phyloP scores from a whole-genome alignment of 1,140 invertebrate species.

The Habropoda laboriosa region DNA sequence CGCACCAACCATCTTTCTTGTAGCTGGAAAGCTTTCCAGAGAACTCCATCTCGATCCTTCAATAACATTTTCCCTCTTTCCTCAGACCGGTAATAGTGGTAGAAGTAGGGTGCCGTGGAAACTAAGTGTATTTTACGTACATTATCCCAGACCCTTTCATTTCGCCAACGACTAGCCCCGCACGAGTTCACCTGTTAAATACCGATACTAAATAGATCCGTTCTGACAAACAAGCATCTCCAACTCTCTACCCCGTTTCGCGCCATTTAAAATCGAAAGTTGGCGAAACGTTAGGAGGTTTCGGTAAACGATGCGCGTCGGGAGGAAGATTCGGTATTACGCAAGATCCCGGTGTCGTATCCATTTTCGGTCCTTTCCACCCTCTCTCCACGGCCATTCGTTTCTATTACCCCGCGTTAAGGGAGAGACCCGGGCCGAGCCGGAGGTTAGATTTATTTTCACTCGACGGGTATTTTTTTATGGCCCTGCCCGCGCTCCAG shows the following conservation, averaged over 20 bases:
- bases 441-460: constrained; percentile 81
- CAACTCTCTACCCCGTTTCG: too few species aligned
- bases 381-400: constrained; percentile 72
- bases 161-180: background rate
- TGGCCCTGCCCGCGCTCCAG: constrained; percentile 70
- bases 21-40: constrained; percentile 12
- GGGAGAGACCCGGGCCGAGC: constrained; percentile 53
- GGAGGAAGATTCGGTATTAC: background rate
- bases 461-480: constrained; percentile 79
- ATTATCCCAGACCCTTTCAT: constrained; percentile 37
- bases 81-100: constrained; percentile 1
- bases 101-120: constrained; percentile 29
- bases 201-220: too few species aligned
- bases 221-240: too few species aligned
- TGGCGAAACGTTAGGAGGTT: background rate
- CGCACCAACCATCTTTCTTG: constrained; percentile 40
- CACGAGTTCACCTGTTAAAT: constrained; percentile 46
- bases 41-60: constrained; percentile 65
- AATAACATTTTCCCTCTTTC: constrained; percentile 77
- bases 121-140: constrained; percentile 26
- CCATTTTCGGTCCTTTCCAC: constrained; percentile 46
- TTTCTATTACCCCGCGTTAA: constrained; percentile 79
- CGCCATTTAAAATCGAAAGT: background rate
- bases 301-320: background rate
- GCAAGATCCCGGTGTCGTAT: constrained; percentile 30